phyloP scores from a whole-genome alignment of 2,113 vertebrate species.

The Melanostigma gelatinosum region DNA sequence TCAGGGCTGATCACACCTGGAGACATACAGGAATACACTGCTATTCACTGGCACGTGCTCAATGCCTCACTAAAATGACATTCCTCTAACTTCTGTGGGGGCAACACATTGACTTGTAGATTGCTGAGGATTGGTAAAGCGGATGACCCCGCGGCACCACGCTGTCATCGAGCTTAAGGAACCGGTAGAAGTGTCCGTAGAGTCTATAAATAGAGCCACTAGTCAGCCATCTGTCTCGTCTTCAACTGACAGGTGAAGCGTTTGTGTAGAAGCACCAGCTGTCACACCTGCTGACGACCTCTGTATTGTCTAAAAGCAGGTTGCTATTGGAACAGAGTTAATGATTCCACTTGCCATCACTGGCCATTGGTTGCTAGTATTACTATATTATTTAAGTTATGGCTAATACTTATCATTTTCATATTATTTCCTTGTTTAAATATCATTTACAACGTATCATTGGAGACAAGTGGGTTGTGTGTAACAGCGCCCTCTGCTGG shows the following conservation, averaged over 20 bases:
- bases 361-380: no score
- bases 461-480: no score
- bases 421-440: no score
- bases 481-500: no score
- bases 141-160: background rate
- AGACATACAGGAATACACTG: background rate
- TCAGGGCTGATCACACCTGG: background rate
- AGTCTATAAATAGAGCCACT: constrained; percentile 65
- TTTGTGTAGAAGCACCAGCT: constrained; percentile 46
- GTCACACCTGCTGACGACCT: background rate
- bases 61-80: no score
- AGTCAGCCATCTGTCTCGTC: constrained; percentile 57
- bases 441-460: no score
- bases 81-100: no score
- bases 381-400: no score
- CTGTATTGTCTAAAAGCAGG: background rate
- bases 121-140: background rate
- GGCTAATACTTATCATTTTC: no score
- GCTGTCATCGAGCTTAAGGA: background rate
- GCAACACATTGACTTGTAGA: background rate
- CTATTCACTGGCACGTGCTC: no score
- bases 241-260: constrained; percentile 62
- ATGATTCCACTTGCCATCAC: no score
- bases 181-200: background rate
- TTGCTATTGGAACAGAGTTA: no score